Conservation (phyloP, 2,797 vertebrate species). For the Muraenolepis orangiensis region DNA sequence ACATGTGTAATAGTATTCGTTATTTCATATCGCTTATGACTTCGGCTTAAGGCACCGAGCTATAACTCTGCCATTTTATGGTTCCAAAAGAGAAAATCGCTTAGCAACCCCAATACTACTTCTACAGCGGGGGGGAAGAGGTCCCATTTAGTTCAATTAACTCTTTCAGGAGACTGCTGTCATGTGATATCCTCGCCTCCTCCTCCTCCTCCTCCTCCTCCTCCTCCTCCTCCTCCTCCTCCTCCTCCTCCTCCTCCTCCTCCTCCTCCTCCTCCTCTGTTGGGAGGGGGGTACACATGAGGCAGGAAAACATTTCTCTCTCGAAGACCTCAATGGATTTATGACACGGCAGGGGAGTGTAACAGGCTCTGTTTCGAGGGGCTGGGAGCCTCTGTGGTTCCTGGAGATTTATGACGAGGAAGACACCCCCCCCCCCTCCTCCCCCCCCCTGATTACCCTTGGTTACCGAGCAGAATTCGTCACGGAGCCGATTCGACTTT, state of each 20-base stretch:
- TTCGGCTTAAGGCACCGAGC: conserved; percentile 9
- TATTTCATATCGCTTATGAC: conserved; percentile 14
- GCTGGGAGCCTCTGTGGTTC: conserved; percentile 48
- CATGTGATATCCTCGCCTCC: conserved; percentile 48
- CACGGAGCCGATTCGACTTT: conserved; percentile 40
- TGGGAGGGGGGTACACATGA: conserved; percentile 40
- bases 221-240: conserved; percentile 38
- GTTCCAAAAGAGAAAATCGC: conserved; percentile 16
- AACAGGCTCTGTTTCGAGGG: conserved; percentile 60
- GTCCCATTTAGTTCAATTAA: conserved; percentile 63
- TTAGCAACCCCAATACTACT: conserved; percentile 48
- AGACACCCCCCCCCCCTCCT: too few relatives aligned
- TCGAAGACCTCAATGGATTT: conserved; percentile 66
- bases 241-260: conserved; percentile 38
- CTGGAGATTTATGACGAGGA: conserved; percentile 70
- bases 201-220: conserved; percentile 40
- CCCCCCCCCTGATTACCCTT: conserved; percentile 70
- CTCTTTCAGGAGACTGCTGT: conserved; percentile 52
- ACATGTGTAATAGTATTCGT: conserved; percentile 25
- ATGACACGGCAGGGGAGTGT: conserved; percentile 46
- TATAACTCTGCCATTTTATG: conserved; percentile 31
- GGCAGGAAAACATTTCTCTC: conserved; percentile 56
- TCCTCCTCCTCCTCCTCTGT: conserved; percentile 47
- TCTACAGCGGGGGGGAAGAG: conserved; percentile 41
- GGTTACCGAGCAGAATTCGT: conserved; percentile 69